Conservation (phyloP, 2,797 vertebrate species). For the Arvicola amphibius region DNA sequence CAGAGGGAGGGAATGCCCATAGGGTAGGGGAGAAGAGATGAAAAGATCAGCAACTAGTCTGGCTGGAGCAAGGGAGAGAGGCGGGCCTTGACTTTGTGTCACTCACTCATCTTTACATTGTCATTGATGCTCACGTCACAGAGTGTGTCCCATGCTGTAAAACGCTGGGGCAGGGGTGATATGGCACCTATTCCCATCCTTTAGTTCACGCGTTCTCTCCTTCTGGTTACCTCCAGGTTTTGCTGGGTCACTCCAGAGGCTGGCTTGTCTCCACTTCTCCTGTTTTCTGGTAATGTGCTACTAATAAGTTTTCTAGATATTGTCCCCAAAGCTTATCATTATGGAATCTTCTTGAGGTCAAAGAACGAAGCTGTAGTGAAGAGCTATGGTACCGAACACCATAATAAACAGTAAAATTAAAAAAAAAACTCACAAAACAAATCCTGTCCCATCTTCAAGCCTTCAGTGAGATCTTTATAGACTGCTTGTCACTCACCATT, state of each 20-base stretch:
- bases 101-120: background rate
- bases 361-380: background rate
- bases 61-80: background rate
- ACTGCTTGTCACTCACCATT: background rate
- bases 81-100: background rate
- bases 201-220: background rate
- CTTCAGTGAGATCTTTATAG: background rate
- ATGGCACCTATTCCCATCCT: background rate
- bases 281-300: background rate
- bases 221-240: background rate
- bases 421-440: background rate
- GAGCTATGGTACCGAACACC: background rate
- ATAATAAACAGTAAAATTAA: slow-evolving; percentile 4
- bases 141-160: background rate
- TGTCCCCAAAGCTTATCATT: slow-evolving; percentile 25
- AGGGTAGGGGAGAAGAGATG: background rate
- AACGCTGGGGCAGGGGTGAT: background rate
- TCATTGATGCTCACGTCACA: background rate
- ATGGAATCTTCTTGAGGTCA: background rate
- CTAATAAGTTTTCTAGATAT: background rate
- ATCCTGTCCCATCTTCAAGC: background rate
- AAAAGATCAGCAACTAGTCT: background rate
- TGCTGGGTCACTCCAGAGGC: background rate
- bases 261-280: background rate
- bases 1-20: background rate